Base-by-base conservation (phyloP, 1,140 invertebrate genomes). In the Drosophila athabasca region DNA sequence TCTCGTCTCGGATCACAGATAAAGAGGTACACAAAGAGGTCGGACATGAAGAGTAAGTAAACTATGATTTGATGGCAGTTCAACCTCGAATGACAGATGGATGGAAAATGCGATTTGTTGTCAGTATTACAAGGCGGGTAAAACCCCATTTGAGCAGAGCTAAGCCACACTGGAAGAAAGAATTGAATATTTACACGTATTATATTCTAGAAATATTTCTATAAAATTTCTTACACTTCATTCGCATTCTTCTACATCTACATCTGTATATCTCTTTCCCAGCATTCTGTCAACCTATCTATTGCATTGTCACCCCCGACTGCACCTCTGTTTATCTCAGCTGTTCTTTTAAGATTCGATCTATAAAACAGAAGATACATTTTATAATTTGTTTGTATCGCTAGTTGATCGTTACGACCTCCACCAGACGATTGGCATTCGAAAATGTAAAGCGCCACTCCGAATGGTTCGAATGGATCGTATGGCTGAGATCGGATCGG, bases 301-400 rank as follows among this genome's bases (percentile, higher is more conserved):
- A 75, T 66, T 65, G 49, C 53, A 26, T 35, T 74, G 71, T 71
- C 71, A 71, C 70, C 71, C 45, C 43, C 53, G 61, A 44, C 45
- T 44, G 8, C 45, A 13, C 9, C 35, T 4, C 7, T 51, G 51
- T 57, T 22, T 43, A 26, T 31, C 19, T 53, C 76, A 85, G 72
- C 80, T 84, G 73, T 62, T 72, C 46, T 48, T 50, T 22, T 29
- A 7, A n/a, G 8, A n/a, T 9, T 29, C 17, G 29, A 55, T 24
- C 60, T 60, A 65, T 67, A 60, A 81, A 77, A 64, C 44, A 5
- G 24, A 8, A 55, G 64, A 84, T 87, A 79, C 73, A 51, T 81
- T 87, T 87, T 87, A 77, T 77, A 84, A 87, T 81, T 84, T 87
- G 77, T 84, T 78, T 84, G 58, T 74, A 80, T 85, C 72, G 76